Percentiles rank a stretch among this genome's conserved stretches.
These are phyloP conservation scores for Myzus persicae DNA, from an alignment of 1,140 invertebrate genomes.

Conservation along the genomic window DNA sequence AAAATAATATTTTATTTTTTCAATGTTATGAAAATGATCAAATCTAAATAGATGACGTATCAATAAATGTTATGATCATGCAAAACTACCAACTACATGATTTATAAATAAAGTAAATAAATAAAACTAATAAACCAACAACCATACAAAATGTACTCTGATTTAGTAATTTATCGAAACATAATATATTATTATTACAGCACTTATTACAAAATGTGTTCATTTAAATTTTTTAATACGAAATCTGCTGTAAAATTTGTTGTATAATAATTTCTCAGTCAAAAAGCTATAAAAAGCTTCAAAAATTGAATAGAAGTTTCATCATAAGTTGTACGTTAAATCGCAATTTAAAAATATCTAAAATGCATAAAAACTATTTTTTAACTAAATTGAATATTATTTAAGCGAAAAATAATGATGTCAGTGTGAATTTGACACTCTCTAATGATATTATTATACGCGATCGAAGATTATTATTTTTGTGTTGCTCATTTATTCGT, in stretches of 20 bases:
- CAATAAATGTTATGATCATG: neutral
- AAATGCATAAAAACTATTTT: neutral
- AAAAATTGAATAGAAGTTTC: neutral
- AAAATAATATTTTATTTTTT: slow-evolving; percentile 3
- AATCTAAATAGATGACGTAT: neutral
- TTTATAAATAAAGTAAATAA: neutral
- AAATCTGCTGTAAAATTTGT: neutral
- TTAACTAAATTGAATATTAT: neutral
- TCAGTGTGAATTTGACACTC: no score
- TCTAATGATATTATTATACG: no score
- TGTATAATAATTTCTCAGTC: neutral
- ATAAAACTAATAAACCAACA: neutral
- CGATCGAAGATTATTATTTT: no score
- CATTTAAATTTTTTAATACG: neutral
- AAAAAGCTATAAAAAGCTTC: no score
- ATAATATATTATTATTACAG: neutral
- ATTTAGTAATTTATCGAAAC: neutral
- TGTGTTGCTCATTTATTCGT: neutral
- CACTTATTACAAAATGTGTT: neutral
- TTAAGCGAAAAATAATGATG: neutral
- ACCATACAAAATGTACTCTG: neutral
- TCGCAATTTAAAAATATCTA: neutral
- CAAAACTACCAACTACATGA: neutral
- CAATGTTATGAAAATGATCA: neutral
- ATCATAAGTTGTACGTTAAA: neutral